Evolutionary conservation across 2,113 vertebrate species (phyloP).

Genomic region (Sinosuthora webbiana): DNA sequence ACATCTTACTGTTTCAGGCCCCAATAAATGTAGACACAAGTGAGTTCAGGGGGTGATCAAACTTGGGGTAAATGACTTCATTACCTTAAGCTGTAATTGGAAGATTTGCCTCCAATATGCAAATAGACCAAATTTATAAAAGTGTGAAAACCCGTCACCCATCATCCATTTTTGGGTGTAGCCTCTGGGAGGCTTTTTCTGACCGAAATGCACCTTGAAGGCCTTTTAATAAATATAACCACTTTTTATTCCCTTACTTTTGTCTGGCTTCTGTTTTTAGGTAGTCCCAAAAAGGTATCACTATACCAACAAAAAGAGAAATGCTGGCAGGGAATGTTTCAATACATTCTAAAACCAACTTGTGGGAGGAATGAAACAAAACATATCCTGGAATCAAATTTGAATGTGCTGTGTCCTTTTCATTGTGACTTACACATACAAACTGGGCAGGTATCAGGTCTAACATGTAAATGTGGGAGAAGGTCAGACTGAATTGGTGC

Average conservation of each 20-base stretch:
- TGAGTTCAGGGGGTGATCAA: neutral
- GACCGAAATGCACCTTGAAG: neutral
- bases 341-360: neutral
- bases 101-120: neutral
- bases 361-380: neutral
- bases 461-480: neutral
- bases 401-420: neutral
- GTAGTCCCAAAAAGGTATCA: neutral
- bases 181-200: neutral
- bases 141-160: neutral
- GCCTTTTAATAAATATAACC: neutral
- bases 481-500: neutral
- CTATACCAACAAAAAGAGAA: neutral
- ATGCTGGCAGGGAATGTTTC: neutral
- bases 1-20: neutral
- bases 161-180: neutral
- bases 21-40: too few relatives aligned
- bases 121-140: neutral
- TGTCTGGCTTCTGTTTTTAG: neutral
- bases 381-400: neutral
- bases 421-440: neutral
- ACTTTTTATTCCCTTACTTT: neutral
- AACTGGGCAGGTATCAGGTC: neutral
- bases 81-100: neutral
- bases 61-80: neutral